phyloP scores from a whole-genome alignment of 2,797 vertebrate genomes.

The Myotis daubentonii region DNA sequence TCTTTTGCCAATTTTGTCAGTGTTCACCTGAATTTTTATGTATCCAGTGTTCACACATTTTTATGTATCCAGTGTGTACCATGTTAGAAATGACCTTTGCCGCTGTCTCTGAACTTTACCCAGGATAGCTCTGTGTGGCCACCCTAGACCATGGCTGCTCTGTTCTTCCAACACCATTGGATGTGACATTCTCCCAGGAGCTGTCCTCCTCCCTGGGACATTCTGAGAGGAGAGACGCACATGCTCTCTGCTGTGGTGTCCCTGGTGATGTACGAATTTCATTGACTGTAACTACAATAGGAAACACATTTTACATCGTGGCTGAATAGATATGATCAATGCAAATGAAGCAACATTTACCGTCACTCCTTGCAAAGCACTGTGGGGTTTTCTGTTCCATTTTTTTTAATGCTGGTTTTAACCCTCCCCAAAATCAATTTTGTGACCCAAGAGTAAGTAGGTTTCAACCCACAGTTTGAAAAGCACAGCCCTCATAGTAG shows the following conservation, averaged over 20 bases:
- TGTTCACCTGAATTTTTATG: neutral
- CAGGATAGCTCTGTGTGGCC: neutral
- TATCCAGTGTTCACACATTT: neutral
- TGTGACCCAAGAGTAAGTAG: neutral
- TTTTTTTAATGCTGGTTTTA: slow-evolving; percentile 17
- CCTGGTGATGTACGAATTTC: neutral
- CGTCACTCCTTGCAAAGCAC: neutral
- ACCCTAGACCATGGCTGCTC: neutral
- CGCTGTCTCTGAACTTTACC: neutral
- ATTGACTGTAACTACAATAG: neutral
- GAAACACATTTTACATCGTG: neutral
- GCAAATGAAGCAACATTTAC: neutral
- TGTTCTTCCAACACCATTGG: neutral
- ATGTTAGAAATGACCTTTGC: neutral
- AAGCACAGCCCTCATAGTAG: neutral
- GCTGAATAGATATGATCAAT: neutral
- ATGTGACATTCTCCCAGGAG: neutral
- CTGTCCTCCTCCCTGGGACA: neutral
- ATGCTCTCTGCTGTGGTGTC: neutral
- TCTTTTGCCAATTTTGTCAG: neutral
- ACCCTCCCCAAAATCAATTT: neutral
- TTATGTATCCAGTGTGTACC: neutral
- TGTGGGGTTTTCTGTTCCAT: neutral
- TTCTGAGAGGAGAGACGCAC: neutral
- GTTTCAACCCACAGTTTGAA: neutral